phyloP scores from a whole-genome alignment of 2,888 invertebrate species.

The Dichetophora obliterata region DNA sequence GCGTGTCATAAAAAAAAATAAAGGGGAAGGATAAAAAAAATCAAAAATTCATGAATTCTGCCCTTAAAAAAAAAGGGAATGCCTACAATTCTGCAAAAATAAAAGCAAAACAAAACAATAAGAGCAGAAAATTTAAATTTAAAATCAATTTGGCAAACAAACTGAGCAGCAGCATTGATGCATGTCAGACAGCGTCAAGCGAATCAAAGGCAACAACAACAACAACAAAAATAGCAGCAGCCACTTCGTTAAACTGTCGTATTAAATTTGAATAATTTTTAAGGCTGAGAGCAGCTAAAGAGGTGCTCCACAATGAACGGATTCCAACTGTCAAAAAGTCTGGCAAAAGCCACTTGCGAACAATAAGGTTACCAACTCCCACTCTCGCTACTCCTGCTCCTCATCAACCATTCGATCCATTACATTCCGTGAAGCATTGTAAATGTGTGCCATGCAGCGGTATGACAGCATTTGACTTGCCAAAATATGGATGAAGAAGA shows the following conservation, averaged over 20 bases:
- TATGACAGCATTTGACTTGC: background rate
- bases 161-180: conserved; percentile 56
- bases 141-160: conserved; percentile 51
- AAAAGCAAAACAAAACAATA: background rate
- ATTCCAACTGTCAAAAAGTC: conserved; percentile 26
- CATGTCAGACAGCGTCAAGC: conserved; percentile 56
- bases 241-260: conserved; percentile 22
- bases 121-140: conserved; percentile 56
- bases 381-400: background rate
- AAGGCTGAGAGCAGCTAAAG: background rate
- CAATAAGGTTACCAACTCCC: background rate
- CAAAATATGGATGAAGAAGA: background rate
- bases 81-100: conserved; percentile 1
- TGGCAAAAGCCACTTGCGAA: conserved; percentile 1
- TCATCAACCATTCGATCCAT: too few species aligned
- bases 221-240: conserved; percentile 14
- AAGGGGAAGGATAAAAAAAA: background rate
- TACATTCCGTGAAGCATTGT: too few species aligned
- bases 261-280: conserved; percentile 44
- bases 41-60: background rate
- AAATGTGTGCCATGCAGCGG: background rate
- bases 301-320: conserved; percentile 2
- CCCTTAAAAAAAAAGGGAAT: conserved; percentile 29
- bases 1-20: conserved; percentile 29
- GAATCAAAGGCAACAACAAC: conserved; percentile 4